Percentiles rank a stretch among this genome's conserved stretches.
phyloP scores from a whole-genome alignment of 1,140 invertebrate genomes.

The Brachionus plicatilis region DNA sequence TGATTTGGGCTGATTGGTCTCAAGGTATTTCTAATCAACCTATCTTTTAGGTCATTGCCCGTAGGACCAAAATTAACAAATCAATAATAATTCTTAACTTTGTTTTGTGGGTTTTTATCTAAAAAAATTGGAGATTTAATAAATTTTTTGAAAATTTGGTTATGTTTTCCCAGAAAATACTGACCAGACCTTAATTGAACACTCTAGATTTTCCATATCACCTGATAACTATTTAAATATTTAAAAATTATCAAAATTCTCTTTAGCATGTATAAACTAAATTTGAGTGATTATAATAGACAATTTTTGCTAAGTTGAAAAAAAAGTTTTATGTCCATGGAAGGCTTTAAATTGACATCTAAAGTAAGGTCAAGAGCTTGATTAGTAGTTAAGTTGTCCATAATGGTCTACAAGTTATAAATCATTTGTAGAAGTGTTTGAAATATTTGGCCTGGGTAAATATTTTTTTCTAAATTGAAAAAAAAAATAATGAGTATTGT shows the following conservation, averaged over 20 bases:
- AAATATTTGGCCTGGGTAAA: not conserved
- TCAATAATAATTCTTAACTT: not conserved
- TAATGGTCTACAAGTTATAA: not conserved
- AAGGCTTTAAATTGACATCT: not conserved
- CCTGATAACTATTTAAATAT: not conserved
- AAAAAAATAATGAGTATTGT: not conserved
- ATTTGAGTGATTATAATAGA: not conserved
- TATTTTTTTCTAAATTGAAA: not conserved
- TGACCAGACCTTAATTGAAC: not conserved
- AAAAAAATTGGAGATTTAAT: not conserved
- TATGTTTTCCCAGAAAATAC: not conserved
- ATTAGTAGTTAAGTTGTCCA: not conserved
- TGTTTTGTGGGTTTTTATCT: not conserved
- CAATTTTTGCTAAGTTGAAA: not conserved
- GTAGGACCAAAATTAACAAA: not conserved
- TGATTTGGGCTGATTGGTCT: not conserved
- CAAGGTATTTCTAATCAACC: not conserved
- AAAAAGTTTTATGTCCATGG: not conserved
- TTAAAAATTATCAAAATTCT: not conserved
- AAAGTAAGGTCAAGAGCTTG: not conserved
- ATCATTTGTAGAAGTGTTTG: not conserved
- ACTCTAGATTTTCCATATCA: not conserved
- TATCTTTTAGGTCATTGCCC: not conserved
- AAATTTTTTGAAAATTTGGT: no score
- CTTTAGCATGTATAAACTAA: not conserved